Conservation (phyloP, 2,888 invertebrate species). For the Scaptomyza flava region DNA sequence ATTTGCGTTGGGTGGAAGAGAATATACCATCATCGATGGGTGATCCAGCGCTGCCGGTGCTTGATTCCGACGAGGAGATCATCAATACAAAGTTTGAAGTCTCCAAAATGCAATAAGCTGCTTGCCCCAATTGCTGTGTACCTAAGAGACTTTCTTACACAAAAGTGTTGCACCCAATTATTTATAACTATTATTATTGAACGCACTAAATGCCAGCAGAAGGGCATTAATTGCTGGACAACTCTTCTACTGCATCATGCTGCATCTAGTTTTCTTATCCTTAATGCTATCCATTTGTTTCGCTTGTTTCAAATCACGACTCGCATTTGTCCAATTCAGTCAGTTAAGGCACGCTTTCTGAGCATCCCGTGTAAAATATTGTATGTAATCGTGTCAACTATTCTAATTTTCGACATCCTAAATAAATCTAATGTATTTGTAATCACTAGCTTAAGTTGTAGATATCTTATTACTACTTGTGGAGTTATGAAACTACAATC, state of each 20-base stretch:
- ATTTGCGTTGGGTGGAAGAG: slow-evolving; percentile 96
- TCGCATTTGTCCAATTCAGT: slow-evolving; percentile 6
- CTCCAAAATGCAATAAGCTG: slow-evolving; percentile 92
- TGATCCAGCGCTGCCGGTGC: slow-evolving; percentile 88
- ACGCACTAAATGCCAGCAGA: slow-evolving; percentile 40
- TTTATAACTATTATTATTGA: slow-evolving; percentile 33
- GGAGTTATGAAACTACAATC: slow-evolving; percentile 12
- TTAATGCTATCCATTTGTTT: slow-evolving; percentile 8
- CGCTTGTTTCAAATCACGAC: slow-evolving; percentile 8
- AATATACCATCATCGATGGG: slow-evolving; percentile 92
- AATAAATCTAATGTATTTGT: slow-evolving; percentile 69
- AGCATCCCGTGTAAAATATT: slow-evolving; percentile 67
- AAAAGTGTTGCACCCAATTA: slow-evolving; percentile 42
- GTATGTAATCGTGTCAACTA: slow-evolving; percentile 62
- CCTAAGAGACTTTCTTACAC: slow-evolving; percentile 53
- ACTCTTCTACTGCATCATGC: slow-evolving; percentile 20
- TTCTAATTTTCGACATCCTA: slow-evolving; percentile 42
- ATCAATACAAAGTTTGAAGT: slow-evolving; percentile 94
- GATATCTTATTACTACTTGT: slow-evolving; percentile 44
- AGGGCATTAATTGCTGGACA: slow-evolving; percentile 48
- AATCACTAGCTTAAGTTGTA: slow-evolving; percentile 72
- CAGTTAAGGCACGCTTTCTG: slow-evolving; percentile 12
- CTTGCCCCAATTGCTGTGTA: slow-evolving; percentile 31
- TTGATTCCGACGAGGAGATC: slow-evolving; percentile 93
- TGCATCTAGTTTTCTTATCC: slow-evolving; percentile 12